Evolutionary conservation across 2,113 vertebrate species (phyloP).

Genomic region (Corydoras sp.): DNA sequence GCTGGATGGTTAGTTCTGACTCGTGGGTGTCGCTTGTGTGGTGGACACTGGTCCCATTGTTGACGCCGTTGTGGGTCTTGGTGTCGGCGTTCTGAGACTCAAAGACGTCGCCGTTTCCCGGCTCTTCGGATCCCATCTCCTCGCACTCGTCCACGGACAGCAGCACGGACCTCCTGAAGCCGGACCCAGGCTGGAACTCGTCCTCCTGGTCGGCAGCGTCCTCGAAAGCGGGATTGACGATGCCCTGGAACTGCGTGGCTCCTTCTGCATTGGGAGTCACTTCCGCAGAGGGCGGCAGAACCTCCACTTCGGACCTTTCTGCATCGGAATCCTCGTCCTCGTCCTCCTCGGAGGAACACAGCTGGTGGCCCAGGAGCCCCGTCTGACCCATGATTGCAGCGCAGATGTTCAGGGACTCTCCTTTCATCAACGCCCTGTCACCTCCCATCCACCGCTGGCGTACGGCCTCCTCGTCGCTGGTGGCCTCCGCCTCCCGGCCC

Average conservation of each 20-base stretch:
- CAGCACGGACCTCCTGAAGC: conserved; percentile 85
- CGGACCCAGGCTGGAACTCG: conserved; percentile 69
- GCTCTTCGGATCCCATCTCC: conserved; percentile 87
- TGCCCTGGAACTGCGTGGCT: conserved; percentile 80
- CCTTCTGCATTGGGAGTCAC: conserved; percentile 54
- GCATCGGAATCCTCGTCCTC: conserved; percentile 84
- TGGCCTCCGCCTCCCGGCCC: conserved; percentile 78
- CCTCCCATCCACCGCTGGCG: conserved; percentile 73
- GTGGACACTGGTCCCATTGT: too few species aligned
- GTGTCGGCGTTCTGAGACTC: conserved; percentile 44
- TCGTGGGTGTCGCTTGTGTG: too few species aligned
- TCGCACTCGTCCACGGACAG: conserved; percentile 98
- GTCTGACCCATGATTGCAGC: too few species aligned
- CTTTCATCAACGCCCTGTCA: conserved; percentile 52
- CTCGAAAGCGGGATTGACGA: conserved; percentile 91
- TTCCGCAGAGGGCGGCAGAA: conserved; percentile 49
- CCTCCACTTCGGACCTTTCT: conserved; percentile 71
- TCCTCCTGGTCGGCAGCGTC: conserved; percentile 78
- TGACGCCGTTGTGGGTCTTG: too few species aligned
- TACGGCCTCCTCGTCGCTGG: conserved; percentile 84
- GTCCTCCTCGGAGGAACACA: conserved; percentile 86
- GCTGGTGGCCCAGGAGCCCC: conserved; percentile 60
- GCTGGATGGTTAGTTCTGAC: too few species aligned
- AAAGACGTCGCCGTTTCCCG: conserved; percentile 79
- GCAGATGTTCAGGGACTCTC: conserved; percentile 22